These are phyloP conservation scores for Tenthredo notha DNA, from an alignment of 2,888 invertebrate genomes.

Conservation along the genomic window DNA sequence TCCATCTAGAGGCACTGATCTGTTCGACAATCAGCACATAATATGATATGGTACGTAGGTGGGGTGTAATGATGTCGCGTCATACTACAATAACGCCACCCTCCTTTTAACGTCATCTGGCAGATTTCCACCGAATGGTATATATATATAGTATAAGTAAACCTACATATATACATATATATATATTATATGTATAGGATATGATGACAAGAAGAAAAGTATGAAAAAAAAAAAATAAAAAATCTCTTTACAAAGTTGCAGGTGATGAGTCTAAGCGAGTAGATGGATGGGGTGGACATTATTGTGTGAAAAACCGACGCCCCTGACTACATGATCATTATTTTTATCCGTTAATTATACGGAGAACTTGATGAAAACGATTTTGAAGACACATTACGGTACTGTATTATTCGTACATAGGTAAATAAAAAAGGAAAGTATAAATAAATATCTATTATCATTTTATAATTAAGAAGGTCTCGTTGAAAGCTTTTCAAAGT, in stretches of 20 bases:
- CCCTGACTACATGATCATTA: background rate
- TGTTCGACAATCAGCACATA: conserved; percentile 9
- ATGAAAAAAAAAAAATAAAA: background rate
- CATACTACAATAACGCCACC: conserved; percentile 3
- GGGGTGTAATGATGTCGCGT: background rate
- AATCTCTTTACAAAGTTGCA: background rate
- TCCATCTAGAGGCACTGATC: background rate
- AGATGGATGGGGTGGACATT: background rate
- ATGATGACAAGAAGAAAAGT: too few relatives aligned
- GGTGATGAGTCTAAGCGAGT: background rate
- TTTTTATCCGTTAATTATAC: background rate
- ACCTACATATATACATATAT: background rate
- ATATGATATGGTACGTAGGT: background rate
- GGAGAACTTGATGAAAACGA: background rate
- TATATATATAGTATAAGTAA: background rate
- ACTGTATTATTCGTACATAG: background rate
- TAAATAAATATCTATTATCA: background rate
- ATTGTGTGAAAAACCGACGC: background rate
- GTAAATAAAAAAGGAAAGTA: background rate
- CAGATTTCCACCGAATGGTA: background rate
- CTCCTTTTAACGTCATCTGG: background rate
- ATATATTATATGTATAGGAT: background rate
- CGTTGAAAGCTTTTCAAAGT: background rate
- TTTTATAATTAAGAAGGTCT: background rate
- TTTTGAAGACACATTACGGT: background rate